Conservation (phyloP, 2,113 vertebrate genomes). For the Phocoena phocoena region DNA sequence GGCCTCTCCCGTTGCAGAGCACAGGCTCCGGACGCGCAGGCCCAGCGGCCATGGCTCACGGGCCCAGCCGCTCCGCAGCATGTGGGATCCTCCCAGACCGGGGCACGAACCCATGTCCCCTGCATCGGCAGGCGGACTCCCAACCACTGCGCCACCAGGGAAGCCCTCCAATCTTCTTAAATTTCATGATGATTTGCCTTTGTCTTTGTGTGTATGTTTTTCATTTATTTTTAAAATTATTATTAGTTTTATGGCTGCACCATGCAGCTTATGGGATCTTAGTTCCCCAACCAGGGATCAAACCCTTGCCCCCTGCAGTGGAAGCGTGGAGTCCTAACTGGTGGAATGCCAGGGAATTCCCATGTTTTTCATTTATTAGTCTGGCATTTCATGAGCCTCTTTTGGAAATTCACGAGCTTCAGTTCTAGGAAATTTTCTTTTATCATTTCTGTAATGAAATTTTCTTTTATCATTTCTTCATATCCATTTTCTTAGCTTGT, state of each 20-base stretch:
- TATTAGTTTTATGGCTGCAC: no score
- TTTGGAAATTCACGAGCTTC: background rate
- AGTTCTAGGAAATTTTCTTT: background rate
- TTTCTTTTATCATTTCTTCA: background rate
- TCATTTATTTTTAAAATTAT: background rate
- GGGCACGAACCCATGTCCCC: no score
- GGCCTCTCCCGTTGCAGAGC: no score
- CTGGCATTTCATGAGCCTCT: background rate
- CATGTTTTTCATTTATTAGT: background rate
- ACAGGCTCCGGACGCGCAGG: no score
- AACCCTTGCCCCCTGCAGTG: background rate
- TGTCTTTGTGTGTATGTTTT: background rate
- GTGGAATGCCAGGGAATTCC: background rate
- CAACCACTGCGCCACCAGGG: no score
- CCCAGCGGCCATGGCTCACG: no score
- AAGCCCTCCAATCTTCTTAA: background rate
- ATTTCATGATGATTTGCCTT: background rate
- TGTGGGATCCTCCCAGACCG: no score
- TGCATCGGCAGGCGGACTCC: no score
- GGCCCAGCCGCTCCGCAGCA: no score
- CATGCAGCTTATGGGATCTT: fast-evolving
- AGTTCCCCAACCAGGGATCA: background rate
- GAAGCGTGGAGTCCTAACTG: fast-evolving
- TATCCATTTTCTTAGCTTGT: background rate
- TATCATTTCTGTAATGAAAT: background rate